Evolutionary conservation across 2,113 vertebrate genomes (phyloP), one percentile per base, ranked within the genome.

Genomic region (Dolichallabes microphthalmus): DNA sequence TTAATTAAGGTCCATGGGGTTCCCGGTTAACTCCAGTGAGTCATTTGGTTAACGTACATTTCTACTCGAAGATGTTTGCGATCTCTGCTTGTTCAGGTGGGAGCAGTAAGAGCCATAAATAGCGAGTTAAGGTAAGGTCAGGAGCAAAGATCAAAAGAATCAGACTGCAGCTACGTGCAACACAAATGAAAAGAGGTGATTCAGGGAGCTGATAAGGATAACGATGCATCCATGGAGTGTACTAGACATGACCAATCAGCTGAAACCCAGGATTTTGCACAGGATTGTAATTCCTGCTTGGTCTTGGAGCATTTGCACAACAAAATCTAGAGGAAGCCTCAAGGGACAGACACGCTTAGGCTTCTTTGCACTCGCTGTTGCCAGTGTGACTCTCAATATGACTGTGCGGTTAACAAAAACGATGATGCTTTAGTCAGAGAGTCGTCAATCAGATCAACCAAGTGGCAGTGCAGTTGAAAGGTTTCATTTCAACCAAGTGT

Each of bases 21-120:
- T 77, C 75, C 17, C 20, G 15, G 17, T 32, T 3, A 32, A 77
- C 27, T 20, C 32, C 52, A 11, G n/a, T 22, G 17, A 32, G 52
- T 57, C 53, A 77, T 32, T 57, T 77, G 52, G 15, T 32, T 77
- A 6, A 25, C 8, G 74, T 76, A 76, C n/a, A 53, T 75, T 75
- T 53, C 73, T 15, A 27, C 4, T n/a, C 22, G 17, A 75, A 27
- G 50, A n/a, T 27, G 7, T 55, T 53, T 55, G 15, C 4, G 4
- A 76, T 64, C 45, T 66, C 30, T 20, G 25, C 61, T 66, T 39
- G 57, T 50, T 68, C 39, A 50, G n/a, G 45, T 22, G n/a, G 17
- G 9, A 27, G 58, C 78, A 80, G 76, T 76, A 76, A 80, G 32
- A 61, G 55, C 78, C 25, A 3, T 76, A 55, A 76, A n/a, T 30